Evolutionary conservation across 2,113 vertebrate genomes (phyloP).

Genomic region (Thamnaconus septentrionalis): DNA sequence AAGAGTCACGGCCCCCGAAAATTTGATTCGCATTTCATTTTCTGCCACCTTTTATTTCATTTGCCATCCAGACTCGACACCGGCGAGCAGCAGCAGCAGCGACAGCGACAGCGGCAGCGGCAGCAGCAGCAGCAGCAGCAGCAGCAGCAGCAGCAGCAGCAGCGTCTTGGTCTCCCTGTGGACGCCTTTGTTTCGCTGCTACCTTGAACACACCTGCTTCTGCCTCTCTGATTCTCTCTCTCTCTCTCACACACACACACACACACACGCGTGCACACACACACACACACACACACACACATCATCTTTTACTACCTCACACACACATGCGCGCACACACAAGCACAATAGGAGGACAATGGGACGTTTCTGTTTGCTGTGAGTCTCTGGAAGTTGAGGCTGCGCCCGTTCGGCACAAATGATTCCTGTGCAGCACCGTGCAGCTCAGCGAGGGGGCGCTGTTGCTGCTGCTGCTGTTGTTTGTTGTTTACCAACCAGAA

Average conservation of each 20-base stretch:
- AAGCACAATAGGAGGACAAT: constrained; percentile 5
- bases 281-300: too few relatives aligned
- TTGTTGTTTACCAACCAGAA: too few relatives aligned
- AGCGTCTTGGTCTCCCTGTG: background rate
- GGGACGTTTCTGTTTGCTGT: constrained; percentile 10
- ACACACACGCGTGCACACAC: too few relatives aligned
- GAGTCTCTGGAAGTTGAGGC: constrained; percentile 14
- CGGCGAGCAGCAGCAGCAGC: constrained; percentile 4
- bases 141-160: background rate
- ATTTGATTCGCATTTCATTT: constrained; percentile 37
- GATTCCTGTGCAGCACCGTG: too few relatives aligned
- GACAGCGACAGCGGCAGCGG: too few relatives aligned
- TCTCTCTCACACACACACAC: constrained; percentile 1
- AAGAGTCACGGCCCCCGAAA: constrained; percentile 13
- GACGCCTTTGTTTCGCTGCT: constrained; percentile 40
- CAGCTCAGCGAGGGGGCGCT: too few relatives aligned
- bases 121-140: background rate
- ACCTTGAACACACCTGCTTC: constrained; percentile 29
- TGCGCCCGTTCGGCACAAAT: too few relatives aligned
- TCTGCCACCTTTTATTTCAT: constrained; percentile 20
- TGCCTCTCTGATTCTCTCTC: constrained; percentile 35
- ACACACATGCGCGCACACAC: background rate
- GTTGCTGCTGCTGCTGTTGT: too few relatives aligned
- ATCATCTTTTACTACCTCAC: too few relatives aligned
- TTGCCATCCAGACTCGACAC: constrained; percentile 16